Percentiles rank a stretch among this genome's conserved stretches.
Evolutionary conservation across 2,797 vertebrate species (phyloP).

Genomic region (Galago senegalensis): DNA sequence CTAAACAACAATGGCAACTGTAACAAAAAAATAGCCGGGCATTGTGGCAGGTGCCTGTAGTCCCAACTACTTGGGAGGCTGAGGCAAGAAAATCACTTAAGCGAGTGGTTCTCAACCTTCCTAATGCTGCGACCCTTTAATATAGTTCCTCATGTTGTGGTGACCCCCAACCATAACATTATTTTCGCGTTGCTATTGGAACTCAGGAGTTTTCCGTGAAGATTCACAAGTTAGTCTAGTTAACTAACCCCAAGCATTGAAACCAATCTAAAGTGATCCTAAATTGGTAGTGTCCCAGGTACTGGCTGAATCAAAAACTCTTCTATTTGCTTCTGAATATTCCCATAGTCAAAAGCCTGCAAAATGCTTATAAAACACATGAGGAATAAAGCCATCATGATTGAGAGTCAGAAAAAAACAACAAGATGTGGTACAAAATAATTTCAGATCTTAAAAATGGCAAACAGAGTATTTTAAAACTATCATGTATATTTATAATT

Average conservation of each 20-base stretch:
- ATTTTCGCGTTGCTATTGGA: too few species aligned
- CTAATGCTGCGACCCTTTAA: too few species aligned
- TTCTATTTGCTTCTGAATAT: not conserved
- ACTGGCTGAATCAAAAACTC: not conserved
- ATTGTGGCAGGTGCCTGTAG: too few species aligned
- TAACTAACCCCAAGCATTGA: not conserved
- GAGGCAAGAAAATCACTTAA: too few species aligned
- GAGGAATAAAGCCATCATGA: not conserved
- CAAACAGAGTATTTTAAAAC: constrained; percentile 42
- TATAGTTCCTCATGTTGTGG: too few species aligned
- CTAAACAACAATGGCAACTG: too few species aligned
- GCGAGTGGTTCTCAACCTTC: too few species aligned
- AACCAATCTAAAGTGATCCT: not conserved
- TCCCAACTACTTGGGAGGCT: too few species aligned
- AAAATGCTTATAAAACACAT: not conserved
- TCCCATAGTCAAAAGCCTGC: not conserved
- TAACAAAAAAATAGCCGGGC: too few species aligned
- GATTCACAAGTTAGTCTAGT: not conserved
- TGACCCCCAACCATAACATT: too few species aligned
- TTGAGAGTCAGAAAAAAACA: not conserved
- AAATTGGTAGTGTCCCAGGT: not conserved
- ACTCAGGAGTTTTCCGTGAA: not conserved
- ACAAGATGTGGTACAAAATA: not conserved
- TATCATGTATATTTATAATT: constrained; percentile 13
- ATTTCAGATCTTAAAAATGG: constrained; percentile 25